A percentile compares a stretch with the other conserved stretches of the same genome.
Evolutionary conservation across 2,797 vertebrate genomes (phyloP).

Genomic region (Dermochelys coriacea): DNA sequence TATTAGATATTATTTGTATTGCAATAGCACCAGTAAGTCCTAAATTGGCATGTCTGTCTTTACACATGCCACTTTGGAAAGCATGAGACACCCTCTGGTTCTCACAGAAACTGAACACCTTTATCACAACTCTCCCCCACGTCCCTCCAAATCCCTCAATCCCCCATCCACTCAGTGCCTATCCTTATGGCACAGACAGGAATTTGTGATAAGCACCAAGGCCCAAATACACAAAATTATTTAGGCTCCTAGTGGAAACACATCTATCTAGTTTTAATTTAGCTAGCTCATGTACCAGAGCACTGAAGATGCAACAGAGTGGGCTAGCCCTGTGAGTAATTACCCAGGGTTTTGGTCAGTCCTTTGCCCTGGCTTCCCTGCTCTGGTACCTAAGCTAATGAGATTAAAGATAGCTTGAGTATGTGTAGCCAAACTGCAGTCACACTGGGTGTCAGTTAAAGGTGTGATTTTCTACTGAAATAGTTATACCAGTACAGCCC

Average conservation of each 20-base stretch:
- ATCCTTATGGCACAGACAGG: background rate
- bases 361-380: background rate
- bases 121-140: constrained; percentile 1
- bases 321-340: background rate
- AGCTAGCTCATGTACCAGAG: background rate
- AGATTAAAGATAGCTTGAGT: background rate
- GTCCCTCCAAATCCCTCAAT: background rate
- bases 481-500: background rate
- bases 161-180: background rate
- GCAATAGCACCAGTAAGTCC: background rate
- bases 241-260: background rate
- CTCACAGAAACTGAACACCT: background rate
- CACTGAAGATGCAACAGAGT: background rate
- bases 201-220: constrained; percentile 14
- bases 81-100: background rate
- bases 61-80: constrained; percentile 7
- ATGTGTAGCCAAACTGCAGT: no score
- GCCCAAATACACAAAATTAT: background rate
- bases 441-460: background rate
- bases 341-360: background rate
- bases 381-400: background rate
- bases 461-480: background rate
- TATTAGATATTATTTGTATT: constrained; percentile 22
- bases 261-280: background rate
- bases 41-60: background rate